phyloP scores from a whole-genome alignment of 2,113 vertebrate species.

The Pavo muticus region DNA sequence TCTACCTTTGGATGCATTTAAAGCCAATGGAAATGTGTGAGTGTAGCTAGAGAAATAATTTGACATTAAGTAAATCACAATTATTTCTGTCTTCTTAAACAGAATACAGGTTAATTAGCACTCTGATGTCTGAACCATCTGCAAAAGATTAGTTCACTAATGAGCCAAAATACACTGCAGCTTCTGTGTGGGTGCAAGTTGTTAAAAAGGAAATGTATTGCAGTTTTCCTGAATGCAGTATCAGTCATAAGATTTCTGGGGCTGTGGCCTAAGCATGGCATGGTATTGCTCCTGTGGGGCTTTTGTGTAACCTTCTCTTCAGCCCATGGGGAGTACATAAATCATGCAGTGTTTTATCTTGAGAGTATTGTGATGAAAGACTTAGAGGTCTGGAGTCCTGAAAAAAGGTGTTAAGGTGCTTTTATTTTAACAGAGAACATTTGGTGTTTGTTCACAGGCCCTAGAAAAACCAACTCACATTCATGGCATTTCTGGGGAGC shows the following conservation, averaged over 20 bases:
- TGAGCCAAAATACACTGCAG: conserved; percentile 49
- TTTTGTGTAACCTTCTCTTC: conserved; percentile 17
- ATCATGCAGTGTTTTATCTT: not conserved
- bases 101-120: conserved; percentile 55
- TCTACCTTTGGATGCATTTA: not conserved
- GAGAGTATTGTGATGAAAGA: not conserved
- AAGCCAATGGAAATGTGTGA: not conserved
- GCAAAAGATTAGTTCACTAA: conserved; percentile 57
- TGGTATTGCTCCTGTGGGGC: not conserved
- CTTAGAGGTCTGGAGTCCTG: not conserved
- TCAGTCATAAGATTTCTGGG: not conserved
- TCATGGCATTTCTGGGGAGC: not conserved
- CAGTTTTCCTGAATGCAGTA: not conserved
- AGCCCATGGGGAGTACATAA: not conserved
- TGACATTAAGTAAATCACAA: conserved; percentile 26
- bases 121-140: conserved; percentile 38
- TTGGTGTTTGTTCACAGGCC: not conserved
- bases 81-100: conserved; percentile 25
- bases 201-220: conserved; percentile 24
- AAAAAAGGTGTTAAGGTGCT: not conserved
- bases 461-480: not conserved
- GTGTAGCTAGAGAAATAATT: not conserved
- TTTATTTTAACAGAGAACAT: not conserved
- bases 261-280: not conserved
- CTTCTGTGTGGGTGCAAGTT: conserved; percentile 38